These are phyloP conservation scores for Dicranocentrus wangi DNA, from an alignment of 2,888 invertebrate species.

Conservation along the genomic window DNA sequence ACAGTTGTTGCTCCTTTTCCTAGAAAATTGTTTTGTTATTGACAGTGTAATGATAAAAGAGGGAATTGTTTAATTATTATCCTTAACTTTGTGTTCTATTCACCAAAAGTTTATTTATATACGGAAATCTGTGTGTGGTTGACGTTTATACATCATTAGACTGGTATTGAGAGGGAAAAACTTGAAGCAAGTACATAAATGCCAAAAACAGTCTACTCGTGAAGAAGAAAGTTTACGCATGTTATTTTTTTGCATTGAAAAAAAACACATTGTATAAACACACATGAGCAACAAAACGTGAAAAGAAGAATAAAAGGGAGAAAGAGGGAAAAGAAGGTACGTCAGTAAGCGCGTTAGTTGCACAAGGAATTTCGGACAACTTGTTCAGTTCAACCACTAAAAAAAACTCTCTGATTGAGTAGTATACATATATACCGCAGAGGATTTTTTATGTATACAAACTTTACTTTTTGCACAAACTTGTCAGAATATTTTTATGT, in stretches of 20 bases:
- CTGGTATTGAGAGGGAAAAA: slow-evolving; percentile 37
- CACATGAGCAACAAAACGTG: slow-evolving; percentile 50
- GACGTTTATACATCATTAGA: slow-evolving; percentile 52
- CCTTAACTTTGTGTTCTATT: slow-evolving; percentile 29
- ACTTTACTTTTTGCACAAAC: slow-evolving; percentile 57
- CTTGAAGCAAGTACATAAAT: slow-evolving; percentile 49
- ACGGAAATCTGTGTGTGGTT: slow-evolving; percentile 43
- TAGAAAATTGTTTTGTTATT: slow-evolving; percentile 31
- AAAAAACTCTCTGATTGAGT: slow-evolving; percentile 56
- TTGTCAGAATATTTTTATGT: slow-evolving; percentile 51
- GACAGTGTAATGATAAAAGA: slow-evolving; percentile 45
- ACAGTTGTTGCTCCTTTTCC: not conserved
- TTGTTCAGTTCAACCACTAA: slow-evolving; percentile 48
- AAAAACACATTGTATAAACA: slow-evolving; percentile 46
- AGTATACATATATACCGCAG: slow-evolving; percentile 19
- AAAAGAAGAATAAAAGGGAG: slow-evolving; percentile 35
- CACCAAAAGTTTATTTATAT: slow-evolving; percentile 15
- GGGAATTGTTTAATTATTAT: slow-evolving; percentile 41
- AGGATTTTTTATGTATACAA: slow-evolving; percentile 48
- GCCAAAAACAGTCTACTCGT: slow-evolving; percentile 42
- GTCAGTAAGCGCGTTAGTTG: too few species aligned
- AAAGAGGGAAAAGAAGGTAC: slow-evolving; percentile 44
- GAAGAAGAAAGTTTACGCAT: slow-evolving; percentile 39
- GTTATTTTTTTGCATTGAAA: slow-evolving; percentile 39
- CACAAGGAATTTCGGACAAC: slow-evolving; percentile 45